Evolutionary conservation across 2,113 vertebrate genomes (phyloP), one percentile per base, ranked within the genome.

Genomic region (Prunella himalayana): DNA sequence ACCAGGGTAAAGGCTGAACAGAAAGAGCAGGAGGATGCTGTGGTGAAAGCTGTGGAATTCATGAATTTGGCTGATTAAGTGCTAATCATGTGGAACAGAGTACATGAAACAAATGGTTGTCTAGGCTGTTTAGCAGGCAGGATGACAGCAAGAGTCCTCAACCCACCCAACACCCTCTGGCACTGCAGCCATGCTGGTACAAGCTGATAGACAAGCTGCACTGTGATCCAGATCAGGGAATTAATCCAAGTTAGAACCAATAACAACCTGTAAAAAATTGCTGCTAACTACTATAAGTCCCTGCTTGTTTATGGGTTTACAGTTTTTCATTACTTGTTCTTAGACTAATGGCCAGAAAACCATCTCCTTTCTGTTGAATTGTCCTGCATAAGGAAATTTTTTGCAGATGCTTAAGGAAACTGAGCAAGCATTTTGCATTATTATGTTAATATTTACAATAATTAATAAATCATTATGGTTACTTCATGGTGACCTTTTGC

Each of bases 351-450:
- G 37, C 16, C 66, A 76, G 28, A 88, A 89, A 87, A 72, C 27
- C 76, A 68, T 6, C 8, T 57, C 28, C 49, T 50, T 57, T 56
- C 22, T 75, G 24, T 12, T 86, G 42, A 66, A 80, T 31, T 54
- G 16, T 71, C 30, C 72, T 78, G 44, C 39, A 59, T 7, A 47
- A 2, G 25, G 35, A 78, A 86, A 71, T 21, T 73, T 51, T 59
- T 72, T 23, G 20, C 11, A 81, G 35, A 19, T 59, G 27, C 86
- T 77, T 41, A 80, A 20, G 44, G 94, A 97, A 96, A 91, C 20
- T 6, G 17, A 60, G 30, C 20, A 57, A 65, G 11, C 39, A 70
- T 51, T 95, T 96, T 77, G 23, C n/a, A 64, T 68, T 76, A 89
- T 51, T 59, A 45, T 1, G 1, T 94, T 85, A 77, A 80, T 76